A percentile compares a stretch with the other conserved stretches of the same genome.
These are phyloP conservation scores for Desoria tigrina DNA, from an alignment of 2,888 invertebrate species.

Conservation along the genomic window DNA sequence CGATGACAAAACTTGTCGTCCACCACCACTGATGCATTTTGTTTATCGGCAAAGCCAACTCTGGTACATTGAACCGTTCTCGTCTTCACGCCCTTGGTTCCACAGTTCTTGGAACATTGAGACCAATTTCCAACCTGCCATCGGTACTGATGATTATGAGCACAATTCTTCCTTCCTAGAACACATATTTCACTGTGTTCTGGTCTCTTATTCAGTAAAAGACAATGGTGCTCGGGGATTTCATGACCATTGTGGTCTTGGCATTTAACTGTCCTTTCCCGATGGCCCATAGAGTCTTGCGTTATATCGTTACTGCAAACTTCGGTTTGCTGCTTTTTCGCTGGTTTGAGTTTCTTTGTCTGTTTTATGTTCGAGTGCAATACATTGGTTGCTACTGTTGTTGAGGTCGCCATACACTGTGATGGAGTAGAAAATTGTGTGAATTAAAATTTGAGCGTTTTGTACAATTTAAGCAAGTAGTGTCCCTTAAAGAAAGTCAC, in stretches of 20 bases:
- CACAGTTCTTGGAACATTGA: constrained; percentile 26
- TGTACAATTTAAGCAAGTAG: too few relatives aligned
- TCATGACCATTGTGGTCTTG: constrained; percentile 17
- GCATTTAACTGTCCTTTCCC: constrained; percentile 18
- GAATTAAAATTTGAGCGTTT: not conserved
- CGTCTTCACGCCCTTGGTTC: constrained; percentile 24
- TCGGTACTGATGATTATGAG: not conserved
- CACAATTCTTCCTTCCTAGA: not conserved
- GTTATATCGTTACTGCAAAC: constrained; percentile 8
- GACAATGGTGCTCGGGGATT: constrained; percentile 15
- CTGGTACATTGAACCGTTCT: constrained; percentile 32
- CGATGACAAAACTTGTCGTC: constrained; percentile 26
- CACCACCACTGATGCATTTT: constrained; percentile 13
- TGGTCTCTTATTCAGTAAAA: constrained; percentile 15
- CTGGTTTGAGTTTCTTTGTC: constrained; percentile 4
- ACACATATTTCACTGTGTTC: constrained; percentile 22
- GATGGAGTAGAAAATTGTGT: not conserved
- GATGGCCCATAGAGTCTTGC: constrained; percentile 11
- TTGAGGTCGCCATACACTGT: constrained; percentile 18
- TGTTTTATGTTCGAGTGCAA: not conserved
- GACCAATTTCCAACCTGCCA: constrained; percentile 34
- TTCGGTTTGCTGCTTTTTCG: constrained; percentile 2
- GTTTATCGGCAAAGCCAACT: constrained; percentile 8
- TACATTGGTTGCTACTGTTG: constrained; percentile 2
- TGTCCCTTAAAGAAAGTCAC: too few relatives aligned